Conservation (phyloP, 2,797 vertebrate species). For the Nannoperca obscura region DNA sequence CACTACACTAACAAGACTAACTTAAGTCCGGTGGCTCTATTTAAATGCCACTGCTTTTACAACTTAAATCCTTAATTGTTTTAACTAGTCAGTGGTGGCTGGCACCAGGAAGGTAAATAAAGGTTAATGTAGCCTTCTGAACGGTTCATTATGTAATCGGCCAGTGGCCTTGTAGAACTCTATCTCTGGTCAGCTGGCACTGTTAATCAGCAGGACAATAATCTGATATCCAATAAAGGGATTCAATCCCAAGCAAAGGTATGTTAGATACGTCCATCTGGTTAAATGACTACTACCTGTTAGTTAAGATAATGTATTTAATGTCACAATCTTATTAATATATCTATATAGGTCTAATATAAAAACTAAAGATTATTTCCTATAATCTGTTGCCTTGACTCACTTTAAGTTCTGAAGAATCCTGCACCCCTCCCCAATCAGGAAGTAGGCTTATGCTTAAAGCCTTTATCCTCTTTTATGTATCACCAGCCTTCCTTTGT, state of each 20-base stretch:
- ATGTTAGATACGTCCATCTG: slow-evolving; percentile 6
- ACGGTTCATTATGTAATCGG: neutral
- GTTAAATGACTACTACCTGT: neutral
- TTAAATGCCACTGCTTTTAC: slow-evolving; percentile 52
- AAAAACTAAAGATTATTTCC: slow-evolving; percentile 11
- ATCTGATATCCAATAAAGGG: slow-evolving; percentile 63
- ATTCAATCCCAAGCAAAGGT: slow-evolving; percentile 40
- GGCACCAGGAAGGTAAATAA: slow-evolving; percentile 27
- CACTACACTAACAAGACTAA: slow-evolving; percentile 39
- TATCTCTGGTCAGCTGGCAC: slow-evolving; percentile 20
- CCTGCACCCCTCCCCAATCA: slow-evolving; percentile 19
- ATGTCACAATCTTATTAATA: neutral
- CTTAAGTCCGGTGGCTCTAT: slow-evolving; percentile 47
- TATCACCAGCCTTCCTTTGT: slow-evolving; percentile 46
- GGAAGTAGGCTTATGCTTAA: slow-evolving; percentile 64
- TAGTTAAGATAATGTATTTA: neutral
- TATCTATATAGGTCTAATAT: slow-evolving; percentile 2
- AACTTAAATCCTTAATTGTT: slow-evolving; percentile 49
- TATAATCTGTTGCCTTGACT: neutral
- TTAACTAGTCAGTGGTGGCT: slow-evolving; percentile 29
- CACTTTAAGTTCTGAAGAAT: slow-evolving; percentile 11
- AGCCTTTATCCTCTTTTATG: slow-evolving; percentile 71
- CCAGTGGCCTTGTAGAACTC: neutral
- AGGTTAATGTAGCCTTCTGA: slow-evolving; percentile 1
- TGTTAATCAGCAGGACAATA: slow-evolving; percentile 52